Conservation (phyloP, 2,113 vertebrate genomes). For the Opisthocomus hoazin region DNA sequence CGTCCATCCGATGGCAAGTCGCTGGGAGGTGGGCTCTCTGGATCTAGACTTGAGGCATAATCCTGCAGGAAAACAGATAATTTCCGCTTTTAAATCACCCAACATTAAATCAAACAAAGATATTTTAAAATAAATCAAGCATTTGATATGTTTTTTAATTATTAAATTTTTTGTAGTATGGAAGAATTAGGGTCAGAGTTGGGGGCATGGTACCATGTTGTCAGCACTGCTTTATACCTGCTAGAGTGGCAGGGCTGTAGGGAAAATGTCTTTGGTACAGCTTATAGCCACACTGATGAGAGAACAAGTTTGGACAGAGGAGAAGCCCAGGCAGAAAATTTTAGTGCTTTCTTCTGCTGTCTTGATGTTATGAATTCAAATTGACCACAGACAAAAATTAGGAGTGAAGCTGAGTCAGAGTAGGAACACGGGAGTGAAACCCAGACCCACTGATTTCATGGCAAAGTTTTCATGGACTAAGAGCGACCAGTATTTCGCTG, state of each 20-base stretch:
- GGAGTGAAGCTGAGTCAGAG: neutral
- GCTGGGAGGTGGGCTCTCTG: neutral
- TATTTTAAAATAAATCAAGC: neutral
- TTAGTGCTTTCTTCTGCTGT: neutral
- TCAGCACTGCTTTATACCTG: neutral
- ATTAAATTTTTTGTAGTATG: neutral
- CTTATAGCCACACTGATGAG: neutral
- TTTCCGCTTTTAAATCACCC: neutral
- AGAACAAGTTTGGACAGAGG: neutral
- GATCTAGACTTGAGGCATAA: accelerated
- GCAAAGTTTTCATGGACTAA: neutral
- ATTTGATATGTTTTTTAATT: neutral
- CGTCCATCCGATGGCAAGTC: accelerated
- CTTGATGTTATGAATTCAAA: neutral
- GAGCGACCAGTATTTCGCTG: neutral
- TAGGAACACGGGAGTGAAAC: neutral
- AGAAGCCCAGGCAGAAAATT: neutral
- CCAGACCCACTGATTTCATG: neutral
- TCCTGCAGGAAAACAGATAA: neutral
- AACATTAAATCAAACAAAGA: neutral
- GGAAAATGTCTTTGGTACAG: neutral
- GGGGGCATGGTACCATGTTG: neutral
- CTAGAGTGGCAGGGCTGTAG: neutral
- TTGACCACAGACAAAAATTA: neutral
- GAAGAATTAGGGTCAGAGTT: neutral